Evolutionary conservation across 2,888 invertebrate genomes (phyloP), one percentile per base, ranked within the genome.

Genomic region (Aphodius granarius): DNA sequence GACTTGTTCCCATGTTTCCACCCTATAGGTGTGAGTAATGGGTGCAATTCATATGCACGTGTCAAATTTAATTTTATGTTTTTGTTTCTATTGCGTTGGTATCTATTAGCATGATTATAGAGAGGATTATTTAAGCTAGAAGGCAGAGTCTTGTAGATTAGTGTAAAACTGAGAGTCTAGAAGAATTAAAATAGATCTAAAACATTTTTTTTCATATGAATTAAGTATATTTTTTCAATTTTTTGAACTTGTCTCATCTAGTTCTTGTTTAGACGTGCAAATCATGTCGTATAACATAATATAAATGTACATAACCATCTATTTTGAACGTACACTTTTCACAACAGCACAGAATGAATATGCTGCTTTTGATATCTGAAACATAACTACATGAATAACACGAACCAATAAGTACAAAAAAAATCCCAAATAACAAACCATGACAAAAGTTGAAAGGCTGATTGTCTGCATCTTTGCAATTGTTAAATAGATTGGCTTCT

Each of bases 401-500:
- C 43, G 13, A 43, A 43, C 1, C 9, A 43, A 1, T 9, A 43
- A 43, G 43, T 43, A n/a, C n/a, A n/a, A n/a, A n/a, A n/a, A n/a
- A n/a, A 9, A 43, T 43, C 13, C 13, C 4, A 43, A 43, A 43
- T 43, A 6, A 43, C 43, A 43, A 43, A 82, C 82, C 66, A 80
- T 80, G 76, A 82, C 76, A 71, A 82, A 82, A 17, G 81, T 82
- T 23, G 79, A 77, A 68, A 81, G 78, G 16, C 81, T 82, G 66
- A 82, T 75, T 43, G 82, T 81, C 74, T 81, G 79, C 75, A 83
- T 82, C 78, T 83, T 83, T 74, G 81, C 83, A 75, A 82, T 81
- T 6, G 82, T 81, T 66, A 83, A 79, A 73, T 79, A 77, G 72
- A 83, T 81, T 15, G 82, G 81, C 73, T 78, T 80, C 75, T 78